Conservation (phyloP, 2,888 invertebrate genomes). For the Merodon equestris region DNA sequence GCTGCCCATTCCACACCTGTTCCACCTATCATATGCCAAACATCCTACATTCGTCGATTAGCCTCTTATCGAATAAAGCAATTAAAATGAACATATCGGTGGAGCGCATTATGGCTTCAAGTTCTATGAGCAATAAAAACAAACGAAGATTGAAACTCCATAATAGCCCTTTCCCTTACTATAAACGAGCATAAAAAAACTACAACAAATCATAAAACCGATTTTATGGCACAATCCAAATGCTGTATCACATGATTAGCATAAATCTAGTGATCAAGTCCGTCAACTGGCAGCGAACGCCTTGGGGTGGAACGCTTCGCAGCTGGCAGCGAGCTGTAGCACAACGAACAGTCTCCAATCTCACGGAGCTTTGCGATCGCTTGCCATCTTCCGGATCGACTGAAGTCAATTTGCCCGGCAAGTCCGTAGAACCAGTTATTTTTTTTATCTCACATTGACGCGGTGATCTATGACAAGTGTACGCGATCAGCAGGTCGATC, state of each 20-base stretch:
- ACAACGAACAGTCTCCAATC: too few relatives aligned
- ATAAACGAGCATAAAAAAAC: constrained; percentile 17
- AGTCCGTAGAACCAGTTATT: constrained; percentile 17
- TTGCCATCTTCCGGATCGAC: background rate
- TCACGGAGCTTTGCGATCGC: background rate
- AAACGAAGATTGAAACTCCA: background rate
- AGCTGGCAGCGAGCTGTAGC: too few relatives aligned
- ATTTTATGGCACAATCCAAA: constrained; percentile 12
- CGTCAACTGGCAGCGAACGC: too few relatives aligned
- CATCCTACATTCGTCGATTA: too few relatives aligned
- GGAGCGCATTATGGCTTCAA: background rate
- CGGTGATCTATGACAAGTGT: too few relatives aligned
- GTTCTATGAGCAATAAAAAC: background rate
- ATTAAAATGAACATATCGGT: constrained; percentile 37
- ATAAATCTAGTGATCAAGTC: background rate
- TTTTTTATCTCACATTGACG: constrained; percentile 8
- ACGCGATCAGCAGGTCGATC: constrained; percentile 28
- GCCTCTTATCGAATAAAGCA: background rate
- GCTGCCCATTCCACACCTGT: too few relatives aligned
- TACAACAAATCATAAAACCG: constrained; percentile 37
- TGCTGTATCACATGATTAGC: constrained; percentile 5
- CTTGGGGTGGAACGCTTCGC: too few relatives aligned
- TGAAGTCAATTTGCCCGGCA: too few relatives aligned
- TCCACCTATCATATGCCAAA: too few relatives aligned
- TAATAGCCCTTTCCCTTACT: constrained; percentile 26